These are phyloP conservation scores for Atlantisia rogersi DNA, from an alignment of 2,113 vertebrate species.

Conservation along the genomic window DNA sequence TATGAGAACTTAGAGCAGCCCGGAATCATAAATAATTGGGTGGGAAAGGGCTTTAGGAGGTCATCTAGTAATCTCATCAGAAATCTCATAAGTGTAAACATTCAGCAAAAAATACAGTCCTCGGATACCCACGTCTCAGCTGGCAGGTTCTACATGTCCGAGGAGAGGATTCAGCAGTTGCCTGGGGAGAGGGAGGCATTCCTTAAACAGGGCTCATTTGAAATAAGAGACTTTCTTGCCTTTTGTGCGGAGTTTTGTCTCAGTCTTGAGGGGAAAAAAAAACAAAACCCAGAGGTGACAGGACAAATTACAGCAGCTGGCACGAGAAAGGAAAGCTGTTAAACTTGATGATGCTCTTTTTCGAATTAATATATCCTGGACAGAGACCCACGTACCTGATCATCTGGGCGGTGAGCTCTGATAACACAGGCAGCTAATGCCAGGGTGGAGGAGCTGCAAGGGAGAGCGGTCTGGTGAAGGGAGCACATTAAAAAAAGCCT, in stretches of 20 bases:
- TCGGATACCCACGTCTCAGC: constrained; percentile 1
- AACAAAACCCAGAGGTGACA: neutral
- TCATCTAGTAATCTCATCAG: constrained; percentile 55
- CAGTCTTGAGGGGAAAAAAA: neutral
- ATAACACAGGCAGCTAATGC: neutral
- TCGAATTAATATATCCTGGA: neutral
- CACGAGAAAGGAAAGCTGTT: constrained; percentile 18
- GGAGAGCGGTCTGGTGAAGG: neutral
- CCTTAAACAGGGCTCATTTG: neutral
- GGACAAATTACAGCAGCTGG: constrained; percentile 24
- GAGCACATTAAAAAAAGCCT: neutral
- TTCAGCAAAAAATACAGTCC: constrained; percentile 20
- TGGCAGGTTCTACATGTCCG: neutral
- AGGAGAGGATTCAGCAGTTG: neutral
- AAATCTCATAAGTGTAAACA: constrained; percentile 44
- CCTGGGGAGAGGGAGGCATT: neutral
- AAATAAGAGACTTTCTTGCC: neutral
- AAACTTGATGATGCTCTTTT: neutral
- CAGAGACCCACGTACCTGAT: neutral
- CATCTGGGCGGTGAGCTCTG: neutral
- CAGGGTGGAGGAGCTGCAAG: accelerated
- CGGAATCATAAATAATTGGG: constrained; percentile 55
- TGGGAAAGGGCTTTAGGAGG: constrained; percentile 62
- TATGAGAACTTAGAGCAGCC: constrained; percentile 43
- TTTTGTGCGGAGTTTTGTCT: neutral